These are phyloP conservation scores for Zaprionus camerounensis DNA, from an alignment of 1,140 invertebrate genomes.

Conservation along the genomic window DNA sequence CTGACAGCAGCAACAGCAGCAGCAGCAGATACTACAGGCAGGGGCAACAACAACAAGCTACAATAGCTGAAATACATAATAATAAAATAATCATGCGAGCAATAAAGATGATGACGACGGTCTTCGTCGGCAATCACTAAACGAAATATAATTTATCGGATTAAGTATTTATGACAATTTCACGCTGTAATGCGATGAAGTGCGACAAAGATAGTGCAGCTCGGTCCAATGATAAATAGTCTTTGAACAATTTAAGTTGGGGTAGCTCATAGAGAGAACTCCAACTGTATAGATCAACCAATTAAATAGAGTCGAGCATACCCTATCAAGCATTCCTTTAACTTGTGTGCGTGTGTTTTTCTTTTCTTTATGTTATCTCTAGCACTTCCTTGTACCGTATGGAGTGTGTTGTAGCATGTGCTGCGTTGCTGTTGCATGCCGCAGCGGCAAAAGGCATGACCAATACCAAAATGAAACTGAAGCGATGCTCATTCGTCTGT, in stretches of 20 bases:
- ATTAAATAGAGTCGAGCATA: not conserved
- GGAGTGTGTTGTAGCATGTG: slow-evolving; percentile 59
- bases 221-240: not conserved
- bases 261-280: not conserved
- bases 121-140: slow-evolving; percentile 33
- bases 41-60: slow-evolving; percentile 1
- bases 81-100: slow-evolving; percentile 42
- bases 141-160: slow-evolving; percentile 75
- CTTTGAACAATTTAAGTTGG: slow-evolving; percentile 1
- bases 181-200: slow-evolving; percentile 46
- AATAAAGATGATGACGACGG: slow-evolving; percentile 34
- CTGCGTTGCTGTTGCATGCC: slow-evolving; percentile 53
- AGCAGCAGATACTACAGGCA: not conserved
- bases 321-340: slow-evolving; percentile 5
- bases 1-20: slow-evolving; percentile 39
- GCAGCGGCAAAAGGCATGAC: slow-evolving; percentile 62
- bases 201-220: slow-evolving; percentile 2
- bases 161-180: slow-evolving; percentile 80
- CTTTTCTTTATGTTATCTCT: slow-evolving; percentile 38
- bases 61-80: slow-evolving; percentile 34
- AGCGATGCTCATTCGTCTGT: slow-evolving; percentile 24
- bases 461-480: slow-evolving; percentile 30
- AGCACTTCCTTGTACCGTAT: slow-evolving; percentile 75
- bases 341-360: not conserved
- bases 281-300: not conserved